Conservation (phyloP, 2,797 vertebrate species). For the Euthynnus affinis region DNA sequence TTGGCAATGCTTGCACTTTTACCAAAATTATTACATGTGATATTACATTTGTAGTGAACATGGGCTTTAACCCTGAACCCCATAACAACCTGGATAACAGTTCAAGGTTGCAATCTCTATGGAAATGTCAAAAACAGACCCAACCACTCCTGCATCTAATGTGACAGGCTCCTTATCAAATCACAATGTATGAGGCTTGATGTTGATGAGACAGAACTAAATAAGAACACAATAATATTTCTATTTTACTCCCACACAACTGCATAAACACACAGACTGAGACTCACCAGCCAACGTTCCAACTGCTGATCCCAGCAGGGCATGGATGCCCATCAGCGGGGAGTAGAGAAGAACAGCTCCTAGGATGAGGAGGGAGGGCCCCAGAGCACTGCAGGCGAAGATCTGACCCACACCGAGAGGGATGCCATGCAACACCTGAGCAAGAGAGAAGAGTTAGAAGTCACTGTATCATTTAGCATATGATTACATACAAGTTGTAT, state of each 20-base stretch:
- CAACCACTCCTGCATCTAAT: no score
- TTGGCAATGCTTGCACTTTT: no score
- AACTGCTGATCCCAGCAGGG: slow-evolving; percentile 81
- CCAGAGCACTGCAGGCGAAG: slow-evolving; percentile 79
- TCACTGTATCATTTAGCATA: not conserved
- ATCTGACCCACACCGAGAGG: slow-evolving; percentile 85
- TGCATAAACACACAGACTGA: slow-evolving; percentile 8
- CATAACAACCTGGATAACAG: no score
- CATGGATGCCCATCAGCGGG: slow-evolving; percentile 78
- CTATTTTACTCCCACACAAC: not conserved
- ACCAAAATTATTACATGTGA: no score
- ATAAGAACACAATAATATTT: not conserved
- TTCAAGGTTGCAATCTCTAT: no score
- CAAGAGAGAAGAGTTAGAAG: not conserved
- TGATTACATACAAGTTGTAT: not conserved
- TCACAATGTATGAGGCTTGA: not conserved
- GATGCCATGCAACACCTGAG: slow-evolving; percentile 80
- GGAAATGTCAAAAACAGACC: no score
- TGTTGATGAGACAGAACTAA: not conserved
- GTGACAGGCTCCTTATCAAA: not conserved
- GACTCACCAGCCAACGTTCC: slow-evolving; percentile 82
- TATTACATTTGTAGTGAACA: no score
- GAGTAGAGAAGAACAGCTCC: slow-evolving; percentile 82
- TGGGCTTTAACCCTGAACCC: no score
- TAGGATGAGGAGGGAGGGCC: slow-evolving; percentile 83